Evolutionary conservation across 2,888 invertebrate species (phyloP).

Genomic region (Caenorhabditis sinica): DNA sequence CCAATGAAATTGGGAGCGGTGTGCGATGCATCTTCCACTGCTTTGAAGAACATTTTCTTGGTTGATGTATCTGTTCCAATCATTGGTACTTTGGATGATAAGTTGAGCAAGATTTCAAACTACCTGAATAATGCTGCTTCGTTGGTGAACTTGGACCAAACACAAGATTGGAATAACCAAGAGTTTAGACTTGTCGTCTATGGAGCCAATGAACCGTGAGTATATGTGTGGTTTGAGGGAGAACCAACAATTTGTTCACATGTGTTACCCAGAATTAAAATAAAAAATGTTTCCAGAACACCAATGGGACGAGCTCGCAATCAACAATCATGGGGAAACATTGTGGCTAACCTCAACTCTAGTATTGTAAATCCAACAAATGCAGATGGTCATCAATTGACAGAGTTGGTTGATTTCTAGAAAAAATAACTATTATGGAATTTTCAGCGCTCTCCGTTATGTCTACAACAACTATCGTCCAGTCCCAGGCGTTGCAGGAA

Average conservation of each 20-base stretch:
- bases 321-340: slow-evolving; percentile 28
- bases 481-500: slow-evolving; percentile 43
- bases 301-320: slow-evolving; percentile 54
- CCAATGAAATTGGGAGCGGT: slow-evolving; percentile 26
- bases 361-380: slow-evolving; percentile 51
- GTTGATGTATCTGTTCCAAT: slow-evolving; percentile 63
- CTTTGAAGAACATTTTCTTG: slow-evolving; percentile 47
- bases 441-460: slow-evolving; percentile 55
- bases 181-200: slow-evolving; percentile 60
- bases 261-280: no score
- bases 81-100: slow-evolving; percentile 60
- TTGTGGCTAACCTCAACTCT: slow-evolving; percentile 45
- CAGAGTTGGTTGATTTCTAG: slow-evolving; percentile 37
- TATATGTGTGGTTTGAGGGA: no score
- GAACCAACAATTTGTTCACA: no score
- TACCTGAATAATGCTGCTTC: slow-evolving; percentile 33
- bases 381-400: slow-evolving; percentile 45
- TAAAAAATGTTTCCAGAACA: slow-evolving; percentile 8
- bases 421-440: background rate
- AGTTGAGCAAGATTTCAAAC: slow-evolving; percentile 32
- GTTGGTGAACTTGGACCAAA: slow-evolving; percentile 31
- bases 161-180: slow-evolving; percentile 35
- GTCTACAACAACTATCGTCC: slow-evolving; percentile 54
- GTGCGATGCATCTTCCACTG: slow-evolving; percentile 39
- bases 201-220: slow-evolving; percentile 65